Conservation (phyloP, 2,888 invertebrate species). For the Arrhopalites spinosus region DNA sequence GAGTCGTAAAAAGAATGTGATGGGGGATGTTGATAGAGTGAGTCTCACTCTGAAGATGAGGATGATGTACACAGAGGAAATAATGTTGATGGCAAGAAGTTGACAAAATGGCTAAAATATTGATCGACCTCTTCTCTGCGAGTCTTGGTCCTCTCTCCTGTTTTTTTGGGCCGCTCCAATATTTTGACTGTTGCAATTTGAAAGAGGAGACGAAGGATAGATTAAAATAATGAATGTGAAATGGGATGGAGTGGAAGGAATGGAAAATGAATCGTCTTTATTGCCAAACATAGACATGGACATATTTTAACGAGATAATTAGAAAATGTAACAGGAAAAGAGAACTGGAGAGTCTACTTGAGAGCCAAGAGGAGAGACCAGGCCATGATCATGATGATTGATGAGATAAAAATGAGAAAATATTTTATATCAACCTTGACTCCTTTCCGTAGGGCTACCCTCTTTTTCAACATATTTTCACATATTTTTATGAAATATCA, state of each 20-base stretch:
- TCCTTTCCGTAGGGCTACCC: too few relatives aligned
- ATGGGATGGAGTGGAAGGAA: not conserved
- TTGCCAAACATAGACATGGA: not conserved
- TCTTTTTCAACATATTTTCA: too few relatives aligned
- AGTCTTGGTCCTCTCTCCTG: not conserved
- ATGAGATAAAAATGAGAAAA: slow-evolving; percentile 24
- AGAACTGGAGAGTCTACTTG: not conserved
- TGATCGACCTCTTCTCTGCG: not conserved
- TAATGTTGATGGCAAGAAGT: too few relatives aligned
- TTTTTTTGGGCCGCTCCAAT: not conserved
- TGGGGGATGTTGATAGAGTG: too few relatives aligned
- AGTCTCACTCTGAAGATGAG: too few relatives aligned
- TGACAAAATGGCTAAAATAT: slow-evolving; percentile 5
- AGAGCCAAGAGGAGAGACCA: not conserved
- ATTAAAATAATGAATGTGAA: slow-evolving; percentile 3
- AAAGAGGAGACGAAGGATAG: not conserved
- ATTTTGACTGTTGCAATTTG: not conserved
- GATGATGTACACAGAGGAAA: too few relatives aligned
- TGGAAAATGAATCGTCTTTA: slow-evolving; percentile 13
- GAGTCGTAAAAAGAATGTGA: not conserved
- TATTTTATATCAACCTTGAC: not conserved
- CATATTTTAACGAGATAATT: slow-evolving; percentile 15
- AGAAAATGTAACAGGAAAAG: not conserved
- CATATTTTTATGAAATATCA: too few relatives aligned
- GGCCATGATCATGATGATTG: slow-evolving; percentile 15